Base-by-base conservation (phyloP, 2,113 vertebrate species). In the Myxocyprinus asiaticus region DNA sequence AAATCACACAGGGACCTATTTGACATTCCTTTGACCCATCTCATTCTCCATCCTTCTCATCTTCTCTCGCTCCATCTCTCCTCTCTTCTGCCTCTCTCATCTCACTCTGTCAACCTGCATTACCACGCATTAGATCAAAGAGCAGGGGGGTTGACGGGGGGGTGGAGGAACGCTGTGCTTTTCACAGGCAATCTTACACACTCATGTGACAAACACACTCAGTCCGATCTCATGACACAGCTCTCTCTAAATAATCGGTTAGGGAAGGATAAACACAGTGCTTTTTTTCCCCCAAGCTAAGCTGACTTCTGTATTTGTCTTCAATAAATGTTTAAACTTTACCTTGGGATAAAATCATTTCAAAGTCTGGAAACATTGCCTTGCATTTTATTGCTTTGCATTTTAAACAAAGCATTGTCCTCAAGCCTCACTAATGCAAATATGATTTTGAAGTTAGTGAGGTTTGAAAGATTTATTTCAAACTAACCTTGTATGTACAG, bases 51-150 rank as follows among this genome's bases (percentile, higher is more conserved):
- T 70, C 53, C 9, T 59, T 33, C 47, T 78, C 47, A 4, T 50
- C 14, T 10, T 71, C 50, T 78, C 64, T 62, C 62, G 15, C 61
- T 76, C 66, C 15, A 67, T 70, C 77, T 59, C 55, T 82, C 59
- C 73, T 67, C 53, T 78, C 33, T 65, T 56, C 65, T 59, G 79
- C 77, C 79, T 33, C 22, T 33, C 22, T 33, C 1, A 33, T 33
- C 22, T 33, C 22, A 33, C 22, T 33, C 22, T 33, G 22, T 3
- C 22, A 69, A 66, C 42, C 77, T 74, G 63, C 68, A 77, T 80
- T 82, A 75, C n/a, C 7, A 11, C 11, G 22, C 76, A 71, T 78
- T 78, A 78, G 61, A 81, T 76, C 65, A 81, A 70, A 78, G 66
- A 78, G 75, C 84, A 76, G 70, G 62, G 62, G 63, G 59, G 55